Evolutionary conservation across 2,113 vertebrate species (phyloP).

Genomic region (Burhinus bistriatus): DNA sequence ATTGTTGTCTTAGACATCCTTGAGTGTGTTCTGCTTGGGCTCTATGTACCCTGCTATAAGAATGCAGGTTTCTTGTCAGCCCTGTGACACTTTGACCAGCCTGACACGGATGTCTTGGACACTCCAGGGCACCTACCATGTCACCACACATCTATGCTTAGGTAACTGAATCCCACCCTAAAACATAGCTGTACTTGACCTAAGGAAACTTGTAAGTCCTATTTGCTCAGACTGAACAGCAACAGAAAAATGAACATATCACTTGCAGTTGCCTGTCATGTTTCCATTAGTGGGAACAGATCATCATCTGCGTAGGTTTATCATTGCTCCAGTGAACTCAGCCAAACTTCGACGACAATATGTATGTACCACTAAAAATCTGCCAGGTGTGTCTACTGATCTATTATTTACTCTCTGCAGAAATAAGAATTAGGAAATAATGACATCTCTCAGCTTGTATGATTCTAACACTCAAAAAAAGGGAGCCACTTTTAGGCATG

Average conservation of each 20-base stretch:
- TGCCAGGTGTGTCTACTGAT: background rate
- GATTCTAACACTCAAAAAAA: background rate
- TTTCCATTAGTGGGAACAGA: background rate
- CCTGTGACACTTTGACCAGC: background rate
- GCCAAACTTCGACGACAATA: background rate
- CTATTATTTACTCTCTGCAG: background rate
- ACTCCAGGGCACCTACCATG: too few relatives aligned
- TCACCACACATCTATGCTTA: background rate
- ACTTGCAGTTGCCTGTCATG: background rate
- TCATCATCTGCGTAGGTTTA: background rate
- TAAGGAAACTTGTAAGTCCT: background rate
- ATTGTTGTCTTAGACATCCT: background rate
- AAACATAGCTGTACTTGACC: background rate
- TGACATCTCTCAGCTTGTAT: background rate
- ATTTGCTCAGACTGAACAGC: background rate
- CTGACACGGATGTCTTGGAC: background rate
- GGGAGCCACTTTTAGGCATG: background rate
- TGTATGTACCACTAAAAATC: background rate
- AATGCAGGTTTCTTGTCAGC: background rate
- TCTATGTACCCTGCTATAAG: background rate
- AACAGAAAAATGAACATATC: background rate
- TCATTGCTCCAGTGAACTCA: background rate
- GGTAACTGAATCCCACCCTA: background rate
- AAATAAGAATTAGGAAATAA: background rate
- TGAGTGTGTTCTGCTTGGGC: background rate